Base-by-base conservation (phyloP, 2,113 vertebrate genomes). In the Lates calcarifer region DNA sequence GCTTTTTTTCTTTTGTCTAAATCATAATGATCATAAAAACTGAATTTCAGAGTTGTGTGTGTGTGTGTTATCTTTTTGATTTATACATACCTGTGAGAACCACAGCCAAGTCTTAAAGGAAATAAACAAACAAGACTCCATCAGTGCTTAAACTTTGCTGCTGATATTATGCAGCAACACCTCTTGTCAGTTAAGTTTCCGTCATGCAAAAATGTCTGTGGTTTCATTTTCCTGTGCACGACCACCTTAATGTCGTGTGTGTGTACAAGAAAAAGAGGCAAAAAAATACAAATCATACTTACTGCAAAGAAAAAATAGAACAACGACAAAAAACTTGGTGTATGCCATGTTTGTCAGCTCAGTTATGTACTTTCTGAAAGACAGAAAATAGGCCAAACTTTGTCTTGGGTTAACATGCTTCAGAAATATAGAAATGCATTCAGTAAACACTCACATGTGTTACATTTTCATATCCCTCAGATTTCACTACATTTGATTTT, bases 161-260 rank as follows among this genome's bases (percentile, higher is more conserved):
- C 7, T 39, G 0, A 2, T 24, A 8, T 3, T 1, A 41, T 17
- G 10, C 14, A 63, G 39, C 63, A 74, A 57, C 69, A 75, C 49
- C 5, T 83, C 14, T 51, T 51, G 57, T 37, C 39, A 15, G 71
- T 58, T 51, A 51, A 51, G 60, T 89, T 90, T 90, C 90, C 72
- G 33, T 49, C 0, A 0, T 53, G 57, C 43, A 81, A 20, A 58
- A 15, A 26, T 41, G 6, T 37, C 24, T 87, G 88, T 86, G 92
- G 92, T 91, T 90, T 78, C 14, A 28, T 68, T 83, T 92, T 94
- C 94, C 93, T 93, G 90, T 90, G 11, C 35, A 70, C 72, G 86
- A 82, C 80, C 79, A 66, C 83, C 49, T n/a, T 22, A n/a, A 12
- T 63, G 8, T 39, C 37, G 0, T 41, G 7, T 45, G 4, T 15